phyloP scores from a whole-genome alignment of 2,113 vertebrate species.

The Tachycineta bicolor region DNA sequence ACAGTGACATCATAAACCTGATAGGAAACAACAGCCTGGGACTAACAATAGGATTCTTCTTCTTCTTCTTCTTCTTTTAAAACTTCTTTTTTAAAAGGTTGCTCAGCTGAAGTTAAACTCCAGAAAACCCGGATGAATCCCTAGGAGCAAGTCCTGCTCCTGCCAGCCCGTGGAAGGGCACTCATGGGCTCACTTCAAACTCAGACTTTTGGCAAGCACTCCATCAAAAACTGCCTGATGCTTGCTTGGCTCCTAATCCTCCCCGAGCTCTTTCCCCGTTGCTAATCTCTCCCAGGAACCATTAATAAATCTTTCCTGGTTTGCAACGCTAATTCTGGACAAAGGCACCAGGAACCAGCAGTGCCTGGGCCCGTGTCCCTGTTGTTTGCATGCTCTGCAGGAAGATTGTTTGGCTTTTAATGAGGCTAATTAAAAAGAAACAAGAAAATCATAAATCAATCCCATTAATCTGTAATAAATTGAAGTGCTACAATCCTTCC shows the following conservation, averaged over 20 bases:
- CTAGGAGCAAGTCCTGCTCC: background rate
- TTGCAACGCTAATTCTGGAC: background rate
- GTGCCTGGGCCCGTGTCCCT: background rate
- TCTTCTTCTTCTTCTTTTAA: background rate
- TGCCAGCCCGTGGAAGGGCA: background rate
- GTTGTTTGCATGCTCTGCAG: background rate
- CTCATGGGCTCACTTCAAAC: background rate
- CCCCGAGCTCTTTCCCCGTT: background rate
- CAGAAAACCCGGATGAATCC: background rate
- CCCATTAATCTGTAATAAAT: background rate
- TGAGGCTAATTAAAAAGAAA: conserved; percentile 37
- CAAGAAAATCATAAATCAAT: background rate
- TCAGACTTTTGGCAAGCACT: background rate
- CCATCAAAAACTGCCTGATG: background rate
- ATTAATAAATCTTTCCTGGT: background rate
- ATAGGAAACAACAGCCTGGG: background rate
- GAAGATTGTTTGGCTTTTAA: background rate
- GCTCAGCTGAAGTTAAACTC: background rate
- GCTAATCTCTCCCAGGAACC: background rate
- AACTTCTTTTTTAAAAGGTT: background rate
- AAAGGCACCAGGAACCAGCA: background rate
- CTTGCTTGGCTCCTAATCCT: conserved; percentile 6
- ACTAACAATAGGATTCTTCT: background rate
- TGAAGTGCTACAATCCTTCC: background rate
- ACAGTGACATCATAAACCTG: background rate